These are phyloP conservation scores for Sinelater perroti DNA, from an alignment of 2,888 invertebrate genomes.

Conservation along the genomic window DNA sequence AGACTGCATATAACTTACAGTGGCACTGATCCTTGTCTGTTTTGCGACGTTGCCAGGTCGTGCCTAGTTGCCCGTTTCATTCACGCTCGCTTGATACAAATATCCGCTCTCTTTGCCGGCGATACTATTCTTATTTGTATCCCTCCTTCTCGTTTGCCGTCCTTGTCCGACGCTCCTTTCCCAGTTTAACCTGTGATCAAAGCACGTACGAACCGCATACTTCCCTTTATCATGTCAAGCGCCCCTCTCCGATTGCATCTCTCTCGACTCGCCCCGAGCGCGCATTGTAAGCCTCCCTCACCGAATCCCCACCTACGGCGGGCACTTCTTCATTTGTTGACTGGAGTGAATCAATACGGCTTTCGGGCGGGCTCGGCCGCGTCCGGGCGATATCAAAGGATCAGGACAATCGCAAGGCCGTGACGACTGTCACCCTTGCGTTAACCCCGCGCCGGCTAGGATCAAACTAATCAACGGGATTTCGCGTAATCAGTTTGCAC, in stretches of 20 bases:
- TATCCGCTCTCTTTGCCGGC: constrained; percentile 38
- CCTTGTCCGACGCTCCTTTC: constrained; percentile 51
- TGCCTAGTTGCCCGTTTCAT: constrained; percentile 37
- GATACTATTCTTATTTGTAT: constrained; percentile 51
- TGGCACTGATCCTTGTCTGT: constrained; percentile 56
- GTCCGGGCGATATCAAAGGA: constrained; percentile 52
- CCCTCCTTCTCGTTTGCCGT: constrained; percentile 47
- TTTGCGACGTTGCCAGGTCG: constrained; percentile 48
- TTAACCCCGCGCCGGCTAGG: constrained; percentile 52
- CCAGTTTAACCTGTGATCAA: constrained; percentile 54
- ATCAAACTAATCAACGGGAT: constrained; percentile 53
- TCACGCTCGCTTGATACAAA: constrained; percentile 25
- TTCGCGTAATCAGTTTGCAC: constrained; percentile 40
- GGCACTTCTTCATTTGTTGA: constrained; percentile 59
- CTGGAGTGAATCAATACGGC: constrained; percentile 54
- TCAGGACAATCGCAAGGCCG: constrained; percentile 54
- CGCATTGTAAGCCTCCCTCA: constrained; percentile 44
- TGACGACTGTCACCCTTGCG: constrained; percentile 56
- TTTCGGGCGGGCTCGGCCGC: constrained; percentile 51
- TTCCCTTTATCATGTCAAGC: constrained; percentile 45
- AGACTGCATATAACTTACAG: constrained; percentile 57
- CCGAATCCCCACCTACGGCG: constrained; percentile 46
- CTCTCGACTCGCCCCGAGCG: constrained; percentile 23
- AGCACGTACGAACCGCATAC: constrained; percentile 52
- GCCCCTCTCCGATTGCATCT: constrained; percentile 35